Percentiles rank a stretch among this genome's conserved stretches.
phyloP scores from a whole-genome alignment of 2,797 vertebrate genomes.

The Heliangelus exortis region DNA sequence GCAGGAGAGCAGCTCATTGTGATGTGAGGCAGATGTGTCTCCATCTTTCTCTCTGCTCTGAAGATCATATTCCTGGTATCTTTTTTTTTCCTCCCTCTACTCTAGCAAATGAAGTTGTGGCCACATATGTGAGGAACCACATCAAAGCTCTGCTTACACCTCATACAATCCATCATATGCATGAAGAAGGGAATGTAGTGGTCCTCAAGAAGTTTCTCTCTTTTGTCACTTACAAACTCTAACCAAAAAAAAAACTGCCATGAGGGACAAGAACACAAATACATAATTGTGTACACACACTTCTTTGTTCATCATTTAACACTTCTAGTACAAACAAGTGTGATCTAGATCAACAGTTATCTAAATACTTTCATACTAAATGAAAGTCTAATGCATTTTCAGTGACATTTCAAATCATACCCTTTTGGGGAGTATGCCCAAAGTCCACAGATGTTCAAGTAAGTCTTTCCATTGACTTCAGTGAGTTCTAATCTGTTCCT shows the following conservation, averaged over 20 bases:
- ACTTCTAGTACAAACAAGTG: background rate
- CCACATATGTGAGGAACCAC: background rate
- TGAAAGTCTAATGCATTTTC: background rate
- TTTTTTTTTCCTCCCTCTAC: background rate
- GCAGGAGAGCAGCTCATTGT: background rate
- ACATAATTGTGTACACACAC: rapidly evolving
- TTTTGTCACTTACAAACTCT: background rate
- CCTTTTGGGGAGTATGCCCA: rapidly evolving
- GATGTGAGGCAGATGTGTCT: conserved; percentile 2
- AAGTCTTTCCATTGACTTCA: background rate
- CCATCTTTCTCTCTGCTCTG: background rate
- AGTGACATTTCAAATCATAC: background rate
- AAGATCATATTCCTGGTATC: background rate
- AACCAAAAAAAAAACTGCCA: background rate
- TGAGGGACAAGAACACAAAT: background rate
- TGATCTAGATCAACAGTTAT: background rate
- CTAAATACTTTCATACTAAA: background rate
- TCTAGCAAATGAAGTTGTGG: background rate
- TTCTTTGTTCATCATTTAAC: background rate
- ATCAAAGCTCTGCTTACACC: background rate
- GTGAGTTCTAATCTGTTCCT: background rate
- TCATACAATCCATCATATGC: background rate
- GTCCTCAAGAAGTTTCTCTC: background rate
- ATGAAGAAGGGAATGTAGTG: background rate
- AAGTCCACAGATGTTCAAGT: background rate